phyloP scores from a whole-genome alignment of 1,140 invertebrate species.

The Drosophila prosaltans region DNA sequence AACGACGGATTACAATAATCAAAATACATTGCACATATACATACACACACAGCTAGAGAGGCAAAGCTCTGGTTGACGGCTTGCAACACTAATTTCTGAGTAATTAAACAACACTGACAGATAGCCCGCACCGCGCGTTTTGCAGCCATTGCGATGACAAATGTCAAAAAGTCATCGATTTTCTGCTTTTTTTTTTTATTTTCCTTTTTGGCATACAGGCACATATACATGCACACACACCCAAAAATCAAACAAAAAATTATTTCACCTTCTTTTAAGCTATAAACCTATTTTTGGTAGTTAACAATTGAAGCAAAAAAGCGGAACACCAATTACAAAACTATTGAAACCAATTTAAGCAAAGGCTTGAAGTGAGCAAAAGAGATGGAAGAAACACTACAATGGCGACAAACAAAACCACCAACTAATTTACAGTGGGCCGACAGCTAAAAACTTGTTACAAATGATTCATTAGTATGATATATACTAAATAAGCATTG shows the following conservation, averaged over 20 bases:
- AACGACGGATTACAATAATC: constrained; percentile 75
- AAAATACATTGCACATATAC: constrained; percentile 28
- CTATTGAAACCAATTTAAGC: constrained; percentile 75
- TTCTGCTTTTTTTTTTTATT: constrained; percentile 14
- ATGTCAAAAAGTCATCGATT: constrained; percentile 26
- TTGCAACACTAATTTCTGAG: constrained; percentile 51
- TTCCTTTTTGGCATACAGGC: neutral
- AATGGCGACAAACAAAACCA: constrained; percentile 60
- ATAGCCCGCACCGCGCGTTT: constrained; percentile 19
- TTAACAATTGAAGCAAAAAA: constrained; percentile 61
- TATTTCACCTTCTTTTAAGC: constrained; percentile 23
- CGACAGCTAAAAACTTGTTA: neutral
- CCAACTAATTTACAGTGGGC: neutral
- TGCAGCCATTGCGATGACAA: constrained; percentile 39
- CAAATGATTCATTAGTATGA: no score
- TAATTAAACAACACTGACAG: constrained; percentile 50
- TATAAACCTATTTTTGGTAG: constrained; percentile 69
- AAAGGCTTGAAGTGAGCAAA: constrained; percentile 54
- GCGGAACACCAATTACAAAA: constrained; percentile 70
- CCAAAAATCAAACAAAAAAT: constrained; percentile 30
- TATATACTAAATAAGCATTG: no score
- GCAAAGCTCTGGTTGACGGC: constrained; percentile 35
- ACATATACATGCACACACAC: constrained; percentile 25
- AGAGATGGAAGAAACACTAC: constrained; percentile 51
- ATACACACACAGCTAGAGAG: neutral